phyloP scores from a whole-genome alignment of 2,113 vertebrate genomes.

The Coturnix japonica region DNA sequence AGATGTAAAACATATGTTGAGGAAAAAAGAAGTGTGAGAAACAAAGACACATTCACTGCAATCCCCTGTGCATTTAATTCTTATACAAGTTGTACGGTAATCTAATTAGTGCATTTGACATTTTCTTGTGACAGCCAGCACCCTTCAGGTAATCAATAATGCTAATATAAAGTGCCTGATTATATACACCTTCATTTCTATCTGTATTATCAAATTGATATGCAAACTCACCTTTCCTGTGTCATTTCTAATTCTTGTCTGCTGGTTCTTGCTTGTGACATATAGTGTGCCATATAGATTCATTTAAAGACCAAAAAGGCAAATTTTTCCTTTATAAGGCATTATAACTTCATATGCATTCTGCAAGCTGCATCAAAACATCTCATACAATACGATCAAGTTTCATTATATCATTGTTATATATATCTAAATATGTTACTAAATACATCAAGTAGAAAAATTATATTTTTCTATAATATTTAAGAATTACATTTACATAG shows the following conservation, averaged over 20 bases:
- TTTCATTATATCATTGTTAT: neutral
- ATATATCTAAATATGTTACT: neutral
- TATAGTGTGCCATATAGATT: neutral
- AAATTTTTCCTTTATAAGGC: neutral
- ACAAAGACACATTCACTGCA: neutral
- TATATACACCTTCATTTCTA: conserved; percentile 59
- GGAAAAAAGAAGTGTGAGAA: neutral
- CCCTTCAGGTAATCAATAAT: conserved; percentile 71
- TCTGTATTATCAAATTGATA: conserved; percentile 51
- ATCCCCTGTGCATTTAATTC: conserved; percentile 28
- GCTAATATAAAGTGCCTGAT: conserved; percentile 68
- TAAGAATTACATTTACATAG: neutral
- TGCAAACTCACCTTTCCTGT: conserved; percentile 43
- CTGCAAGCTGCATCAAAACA: neutral
- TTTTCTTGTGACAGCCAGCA: conserved; percentile 65
- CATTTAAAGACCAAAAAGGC: neutral
- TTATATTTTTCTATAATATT: neutral
- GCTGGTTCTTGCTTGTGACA: conserved; percentile 24
- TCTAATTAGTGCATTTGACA: conserved; percentile 65
- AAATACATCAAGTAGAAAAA: neutral
- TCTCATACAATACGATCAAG: neutral
- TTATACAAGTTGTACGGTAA: conserved; percentile 42
- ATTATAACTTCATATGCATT: neutral
- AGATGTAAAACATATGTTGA: conserved; percentile 33
- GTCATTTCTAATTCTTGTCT: neutral